phyloP scores from a whole-genome alignment of 2,797 vertebrate genomes.

The Lepidocolaptes lacrymiger region DNA sequence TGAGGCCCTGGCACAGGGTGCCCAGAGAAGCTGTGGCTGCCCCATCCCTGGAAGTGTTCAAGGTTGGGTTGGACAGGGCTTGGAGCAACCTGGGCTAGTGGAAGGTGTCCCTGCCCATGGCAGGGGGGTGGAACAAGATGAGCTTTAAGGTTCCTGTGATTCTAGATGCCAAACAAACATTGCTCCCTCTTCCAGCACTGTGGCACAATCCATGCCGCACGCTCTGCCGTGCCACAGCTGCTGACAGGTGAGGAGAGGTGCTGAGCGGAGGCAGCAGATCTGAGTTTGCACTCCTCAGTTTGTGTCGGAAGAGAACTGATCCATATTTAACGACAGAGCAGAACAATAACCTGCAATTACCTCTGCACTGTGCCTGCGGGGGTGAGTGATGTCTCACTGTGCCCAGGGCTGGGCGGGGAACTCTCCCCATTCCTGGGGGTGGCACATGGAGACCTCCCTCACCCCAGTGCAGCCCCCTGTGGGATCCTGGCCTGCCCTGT shows the following conservation, averaged over 20 bases:
- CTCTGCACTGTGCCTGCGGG: neutral
- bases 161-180: accelerated
- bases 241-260: neutral
- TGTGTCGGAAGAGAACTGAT: slow-evolving; percentile 27
- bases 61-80: accelerated
- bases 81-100: accelerated
- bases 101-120: accelerated
- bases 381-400: neutral
- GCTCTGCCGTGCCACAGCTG: accelerated
- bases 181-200: accelerated
- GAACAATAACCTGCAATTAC: slow-evolving; percentile 5
- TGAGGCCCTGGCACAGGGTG: accelerated
- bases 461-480: accelerated
- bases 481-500: neutral
- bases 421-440: neutral
- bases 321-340: neutral
- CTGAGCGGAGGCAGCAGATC: neutral
- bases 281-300: neutral
- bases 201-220: accelerated
- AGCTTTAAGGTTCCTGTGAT: too few species aligned
- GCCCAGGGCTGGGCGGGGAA: neutral
- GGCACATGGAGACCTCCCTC: neutral
- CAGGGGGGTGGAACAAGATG: neutral
- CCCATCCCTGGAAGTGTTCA: neutral
- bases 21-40: neutral